Percentiles rank a stretch among this genome's conserved stretches.
phyloP scores from a whole-genome alignment of 2,888 invertebrate genomes.

The Parnassius glacialis region DNA sequence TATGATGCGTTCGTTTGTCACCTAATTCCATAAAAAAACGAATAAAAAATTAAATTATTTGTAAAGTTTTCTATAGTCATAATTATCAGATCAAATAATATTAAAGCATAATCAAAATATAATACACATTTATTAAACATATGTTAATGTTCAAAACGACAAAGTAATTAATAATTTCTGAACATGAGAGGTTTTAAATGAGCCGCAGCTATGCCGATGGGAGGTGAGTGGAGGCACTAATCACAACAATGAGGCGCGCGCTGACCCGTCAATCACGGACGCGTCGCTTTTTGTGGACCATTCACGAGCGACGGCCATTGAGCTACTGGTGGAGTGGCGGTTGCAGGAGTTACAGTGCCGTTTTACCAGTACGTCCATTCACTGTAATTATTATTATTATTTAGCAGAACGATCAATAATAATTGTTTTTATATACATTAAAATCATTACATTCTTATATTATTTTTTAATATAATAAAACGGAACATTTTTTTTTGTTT shows the following conservation, averaged over 20 bases:
- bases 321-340: conserved; percentile 13
- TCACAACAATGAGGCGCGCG: conserved; percentile 25
- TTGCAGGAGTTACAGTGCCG: conserved; percentile 10
- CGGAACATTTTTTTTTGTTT: too few species aligned
- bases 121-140: neutral
- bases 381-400: too few species aligned
- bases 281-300: conserved; percentile 30
- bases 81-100: too few species aligned
- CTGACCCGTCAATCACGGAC: conserved; percentile 33
- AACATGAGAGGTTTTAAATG: conserved; percentile 9
- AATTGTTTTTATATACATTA: too few species aligned
- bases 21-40: too few species aligned
- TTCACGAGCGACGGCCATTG: conserved; percentile 26
- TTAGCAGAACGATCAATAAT: too few species aligned
- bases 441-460: too few species aligned
- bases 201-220: conserved; percentile 19
- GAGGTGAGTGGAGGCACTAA: conserved; percentile 4
- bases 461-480: too few species aligned
- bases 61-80: too few species aligned
- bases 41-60: too few species aligned
- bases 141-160: neutral
- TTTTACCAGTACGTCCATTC: neutral
- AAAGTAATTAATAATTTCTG: conserved; percentile 14
- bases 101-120: too few species aligned
- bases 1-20: too few species aligned